phyloP scores from a whole-genome alignment of 2,113 vertebrate species.

The Hypomesus transpacificus region DNA sequence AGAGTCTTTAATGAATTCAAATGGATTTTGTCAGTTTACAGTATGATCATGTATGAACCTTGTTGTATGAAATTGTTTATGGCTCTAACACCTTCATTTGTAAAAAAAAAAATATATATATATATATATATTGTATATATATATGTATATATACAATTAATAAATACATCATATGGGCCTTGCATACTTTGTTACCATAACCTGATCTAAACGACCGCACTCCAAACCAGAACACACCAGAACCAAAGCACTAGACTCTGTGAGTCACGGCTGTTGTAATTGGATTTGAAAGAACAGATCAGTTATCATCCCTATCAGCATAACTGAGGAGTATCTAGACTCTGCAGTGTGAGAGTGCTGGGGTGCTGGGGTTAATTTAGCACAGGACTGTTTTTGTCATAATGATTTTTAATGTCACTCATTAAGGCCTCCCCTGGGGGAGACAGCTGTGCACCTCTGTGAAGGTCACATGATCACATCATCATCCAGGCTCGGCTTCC shows the following conservation, averaged over 20 bases:
- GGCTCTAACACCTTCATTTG: too few species aligned
- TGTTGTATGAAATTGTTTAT: too few species aligned
- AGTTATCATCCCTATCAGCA: conserved; percentile 21
- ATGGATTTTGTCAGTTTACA: too few species aligned
- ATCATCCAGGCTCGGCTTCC: conserved; percentile 55
- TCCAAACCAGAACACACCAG: neutral
- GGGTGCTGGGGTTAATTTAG: conserved; percentile 51
- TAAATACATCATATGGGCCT: too few species aligned
- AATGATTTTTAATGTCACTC: conserved; percentile 70
- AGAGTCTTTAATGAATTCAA: neutral
- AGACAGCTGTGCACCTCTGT: conserved; percentile 25
- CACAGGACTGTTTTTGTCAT: conserved; percentile 55
- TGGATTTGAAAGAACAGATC: conserved; percentile 16
- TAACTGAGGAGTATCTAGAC: conserved; percentile 7
- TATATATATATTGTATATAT: too few species aligned
- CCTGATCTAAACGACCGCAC: neutral
- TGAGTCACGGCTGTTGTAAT: neutral
- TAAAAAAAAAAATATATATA: too few species aligned
- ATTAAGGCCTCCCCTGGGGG: conserved; percentile 56
- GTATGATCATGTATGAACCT: too few species aligned
- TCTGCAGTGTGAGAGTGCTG: conserved; percentile 26
- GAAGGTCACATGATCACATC: conserved; percentile 58
- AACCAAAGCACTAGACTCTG: neutral
- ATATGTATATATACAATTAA: too few species aligned
- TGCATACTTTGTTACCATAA: too few species aligned